Percentiles rank a stretch among this genome's conserved stretches.
These are phyloP conservation scores for Bombus difficillimus DNA, from an alignment of 1,140 invertebrate genomes.

Conservation along the genomic window DNA sequence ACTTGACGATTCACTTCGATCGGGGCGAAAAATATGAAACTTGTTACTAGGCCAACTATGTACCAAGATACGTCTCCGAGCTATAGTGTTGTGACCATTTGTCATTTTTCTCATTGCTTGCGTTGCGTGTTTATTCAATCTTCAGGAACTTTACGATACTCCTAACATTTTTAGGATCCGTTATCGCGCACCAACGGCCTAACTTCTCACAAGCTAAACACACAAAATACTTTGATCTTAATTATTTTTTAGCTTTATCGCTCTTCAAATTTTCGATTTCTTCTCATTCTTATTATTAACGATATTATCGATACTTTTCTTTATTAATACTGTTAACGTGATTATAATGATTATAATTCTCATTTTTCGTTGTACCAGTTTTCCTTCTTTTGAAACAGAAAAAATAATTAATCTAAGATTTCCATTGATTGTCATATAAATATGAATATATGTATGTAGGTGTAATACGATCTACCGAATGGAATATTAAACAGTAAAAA, in stretches of 20 bases:
- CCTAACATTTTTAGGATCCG: not conserved
- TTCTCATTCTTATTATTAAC: not conserved
- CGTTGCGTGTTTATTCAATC: not conserved
- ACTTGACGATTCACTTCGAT: slow-evolving; percentile 68
- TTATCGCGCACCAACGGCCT: not conserved
- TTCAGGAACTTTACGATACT: slow-evolving; percentile 6
- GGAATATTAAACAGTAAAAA: not conserved
- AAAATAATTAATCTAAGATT: not conserved
- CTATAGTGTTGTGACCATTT: slow-evolving; percentile 56
- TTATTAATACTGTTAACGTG: not conserved
- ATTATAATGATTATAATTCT: not conserved
- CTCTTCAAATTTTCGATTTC: not conserved
- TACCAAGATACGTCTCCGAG: slow-evolving; percentile 73
- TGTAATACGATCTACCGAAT: not conserved
- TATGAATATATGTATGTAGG: not conserved
- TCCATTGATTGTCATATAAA: slow-evolving; percentile 42
- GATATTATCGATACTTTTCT: not conserved
- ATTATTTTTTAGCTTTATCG: not conserved
- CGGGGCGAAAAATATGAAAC: slow-evolving; percentile 78
- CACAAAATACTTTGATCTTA: not conserved
- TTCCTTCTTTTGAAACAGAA: not conserved
- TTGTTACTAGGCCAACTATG: slow-evolving; percentile 81
- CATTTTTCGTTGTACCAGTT: not conserved
- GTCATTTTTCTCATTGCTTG: not conserved
- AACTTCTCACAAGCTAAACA: not conserved